Conservation (phyloP, 2,888 invertebrate genomes). For the Argyra leucocephala region DNA sequence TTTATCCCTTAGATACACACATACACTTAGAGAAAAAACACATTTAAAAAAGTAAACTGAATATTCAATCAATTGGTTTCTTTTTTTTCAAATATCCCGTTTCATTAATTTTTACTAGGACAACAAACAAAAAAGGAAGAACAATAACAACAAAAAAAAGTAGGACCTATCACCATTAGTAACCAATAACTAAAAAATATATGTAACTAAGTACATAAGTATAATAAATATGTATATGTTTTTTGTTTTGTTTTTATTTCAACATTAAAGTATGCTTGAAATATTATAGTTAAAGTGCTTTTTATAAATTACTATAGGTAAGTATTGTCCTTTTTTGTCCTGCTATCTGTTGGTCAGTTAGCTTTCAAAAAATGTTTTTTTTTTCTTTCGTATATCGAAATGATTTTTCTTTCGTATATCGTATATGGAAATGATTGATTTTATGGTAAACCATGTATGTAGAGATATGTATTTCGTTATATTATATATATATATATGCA, state of each 20-base stretch:
- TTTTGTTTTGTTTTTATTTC: neutral
- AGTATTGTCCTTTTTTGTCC: neutral
- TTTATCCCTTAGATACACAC: no score
- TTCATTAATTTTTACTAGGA: neutral
- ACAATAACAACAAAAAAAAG: neutral
- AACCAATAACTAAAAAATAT: no score
- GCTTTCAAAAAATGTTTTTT: neutral
- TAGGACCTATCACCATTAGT: neutral
- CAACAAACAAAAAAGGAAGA: neutral
- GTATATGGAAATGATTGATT: no score
- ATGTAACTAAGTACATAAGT: no score
- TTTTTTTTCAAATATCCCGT: constrained; percentile 1
- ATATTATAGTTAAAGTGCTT: neutral
- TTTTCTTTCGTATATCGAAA: neutral
- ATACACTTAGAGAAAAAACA: no score
- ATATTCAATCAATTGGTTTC: neutral
- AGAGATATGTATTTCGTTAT: no score
- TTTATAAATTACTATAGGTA: neutral
- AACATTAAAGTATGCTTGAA: neutral
- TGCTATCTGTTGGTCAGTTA: neutral
- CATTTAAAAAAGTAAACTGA: neutral
- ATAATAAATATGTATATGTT: neutral
- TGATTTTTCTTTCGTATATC: neutral
- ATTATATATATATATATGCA: no score
- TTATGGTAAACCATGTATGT: no score